A percentile compares a stretch with the other conserved stretches of the same genome.
Evolutionary conservation across 2,888 invertebrate species (phyloP).

Genomic region (Camponotus fellah): DNA sequence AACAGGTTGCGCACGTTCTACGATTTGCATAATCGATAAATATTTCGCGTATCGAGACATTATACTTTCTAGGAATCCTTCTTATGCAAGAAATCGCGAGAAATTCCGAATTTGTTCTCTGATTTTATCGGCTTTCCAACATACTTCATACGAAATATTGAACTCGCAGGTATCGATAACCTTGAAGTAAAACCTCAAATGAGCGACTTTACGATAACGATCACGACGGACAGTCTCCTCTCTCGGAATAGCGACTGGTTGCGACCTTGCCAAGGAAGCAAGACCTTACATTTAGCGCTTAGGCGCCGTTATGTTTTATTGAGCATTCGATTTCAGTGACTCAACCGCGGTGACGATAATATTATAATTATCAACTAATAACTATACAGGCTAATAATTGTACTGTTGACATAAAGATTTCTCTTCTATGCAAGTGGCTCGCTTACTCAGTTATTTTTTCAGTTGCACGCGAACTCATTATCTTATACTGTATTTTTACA

Average conservation of each 20-base stretch:
- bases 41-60: conserved; percentile 3
- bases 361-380: conserved; percentile 9
- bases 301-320: conserved; percentile 41
- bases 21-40: conserved; percentile 59
- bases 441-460: conserved; percentile 5
- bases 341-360: conserved; percentile 15
- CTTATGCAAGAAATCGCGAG: not conserved
- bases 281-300: conserved; percentile 42
- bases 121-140: not conserved
- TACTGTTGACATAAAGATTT: conserved; percentile 20
- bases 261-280: conserved; percentile 47
- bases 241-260: conserved; percentile 1
- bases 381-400: not conserved
- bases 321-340: conserved; percentile 61
- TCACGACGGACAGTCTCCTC: not conserved
- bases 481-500: not conserved
- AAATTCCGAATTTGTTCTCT: not conserved
- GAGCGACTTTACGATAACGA: conserved; percentile 21
- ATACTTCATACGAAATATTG: not conserved
- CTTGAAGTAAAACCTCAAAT: not conserved
- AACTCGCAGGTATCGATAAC: not conserved
- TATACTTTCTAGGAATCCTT: conserved; percentile 53
- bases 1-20: conserved; percentile 33
- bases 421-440: not conserved
- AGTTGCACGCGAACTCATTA: not conserved